Percentiles rank a stretch among this genome's conserved stretches.
phyloP scores from a whole-genome alignment of 2,888 invertebrate species.

The Podotricha telesiphe region DNA sequence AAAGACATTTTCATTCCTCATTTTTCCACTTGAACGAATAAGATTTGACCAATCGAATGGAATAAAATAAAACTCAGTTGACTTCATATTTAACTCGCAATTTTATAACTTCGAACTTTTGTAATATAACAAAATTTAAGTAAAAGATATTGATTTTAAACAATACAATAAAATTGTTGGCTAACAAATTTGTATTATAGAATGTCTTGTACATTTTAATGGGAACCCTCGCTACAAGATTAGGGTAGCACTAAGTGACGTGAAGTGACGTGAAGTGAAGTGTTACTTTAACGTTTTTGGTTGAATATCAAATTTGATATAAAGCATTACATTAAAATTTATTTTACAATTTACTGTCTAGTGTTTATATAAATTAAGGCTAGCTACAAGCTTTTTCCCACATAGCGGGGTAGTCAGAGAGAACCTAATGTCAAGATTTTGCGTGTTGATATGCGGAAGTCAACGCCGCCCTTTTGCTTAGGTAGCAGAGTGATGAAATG shows the following conservation, averaged over 20 bases:
- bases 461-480: too few relatives aligned
- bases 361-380: too few relatives aligned
- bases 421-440: too few relatives aligned
- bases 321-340: neutral
- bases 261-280: too few relatives aligned
- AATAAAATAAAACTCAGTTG: neutral
- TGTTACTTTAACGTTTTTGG: neutral
- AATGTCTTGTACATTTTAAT: neutral
- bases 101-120: constrained; percentile 2
- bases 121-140: neutral
- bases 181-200: too few relatives aligned
- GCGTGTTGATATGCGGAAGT: too few relatives aligned
- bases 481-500: too few relatives aligned
- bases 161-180: too few relatives aligned
- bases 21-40: neutral
- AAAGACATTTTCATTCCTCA: neutral
- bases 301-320: neutral
- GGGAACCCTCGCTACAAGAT: neutral
- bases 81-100: neutral
- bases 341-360: neutral
- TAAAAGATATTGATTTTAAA: neutral
- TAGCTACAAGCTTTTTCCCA: too few relatives aligned
- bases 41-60: constrained; percentile 3
- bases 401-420: too few relatives aligned
- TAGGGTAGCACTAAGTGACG: neutral